Percentiles rank a stretch among this genome's conserved stretches.
These are phyloP conservation scores for Gastrophryne carolinensis DNA, from an alignment of 2,797 vertebrate species.

Conservation along the genomic window DNA sequence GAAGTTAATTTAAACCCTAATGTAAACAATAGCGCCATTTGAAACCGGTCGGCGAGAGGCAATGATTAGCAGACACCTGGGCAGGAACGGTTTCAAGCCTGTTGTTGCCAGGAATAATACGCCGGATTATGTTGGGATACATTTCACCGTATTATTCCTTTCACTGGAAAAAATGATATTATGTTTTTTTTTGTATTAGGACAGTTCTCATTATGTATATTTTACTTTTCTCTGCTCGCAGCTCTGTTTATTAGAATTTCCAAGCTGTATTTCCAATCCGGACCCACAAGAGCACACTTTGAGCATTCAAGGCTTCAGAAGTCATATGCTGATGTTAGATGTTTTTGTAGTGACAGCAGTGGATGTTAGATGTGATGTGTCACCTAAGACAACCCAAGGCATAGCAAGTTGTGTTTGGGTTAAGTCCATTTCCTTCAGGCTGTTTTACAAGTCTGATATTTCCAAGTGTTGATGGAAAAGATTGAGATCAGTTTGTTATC, in stretches of 20 bases:
- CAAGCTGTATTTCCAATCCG: neutral
- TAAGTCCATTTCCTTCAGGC: neutral
- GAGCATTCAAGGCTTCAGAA: constrained; percentile 7
- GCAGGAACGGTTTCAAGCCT: constrained; percentile 8
- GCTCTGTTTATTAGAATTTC: constrained; percentile 30
- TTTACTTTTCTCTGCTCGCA: constrained; percentile 25
- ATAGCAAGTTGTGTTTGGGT: constrained; percentile 3
- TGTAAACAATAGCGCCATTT: constrained; percentile 48
- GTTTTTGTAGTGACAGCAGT: neutral
- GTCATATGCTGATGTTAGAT: neutral
- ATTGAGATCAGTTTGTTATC: constrained; percentile 4
- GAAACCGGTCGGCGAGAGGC: constrained; percentile 36
- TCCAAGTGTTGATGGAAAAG: neutral
- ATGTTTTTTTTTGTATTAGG: constrained; percentile 5
- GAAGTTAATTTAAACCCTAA: constrained; percentile 51
- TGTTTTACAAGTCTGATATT: neutral
- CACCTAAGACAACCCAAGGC: neutral
- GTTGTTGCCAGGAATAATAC: constrained; percentile 37
- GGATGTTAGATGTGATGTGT: constrained; percentile 4
- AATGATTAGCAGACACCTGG: constrained; percentile 48
- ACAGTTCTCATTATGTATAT: constrained; percentile 30
- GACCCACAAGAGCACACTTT: constrained; percentile 1
- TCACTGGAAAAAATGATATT: constrained; percentile 18
- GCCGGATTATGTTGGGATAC: constrained; percentile 26
- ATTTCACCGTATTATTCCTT: constrained; percentile 35